A percentile compares a stretch with the other conserved stretches of the same genome.
Evolutionary conservation across 2,113 vertebrate genomes (phyloP).

Genomic region (Proteles cristata): DNA sequence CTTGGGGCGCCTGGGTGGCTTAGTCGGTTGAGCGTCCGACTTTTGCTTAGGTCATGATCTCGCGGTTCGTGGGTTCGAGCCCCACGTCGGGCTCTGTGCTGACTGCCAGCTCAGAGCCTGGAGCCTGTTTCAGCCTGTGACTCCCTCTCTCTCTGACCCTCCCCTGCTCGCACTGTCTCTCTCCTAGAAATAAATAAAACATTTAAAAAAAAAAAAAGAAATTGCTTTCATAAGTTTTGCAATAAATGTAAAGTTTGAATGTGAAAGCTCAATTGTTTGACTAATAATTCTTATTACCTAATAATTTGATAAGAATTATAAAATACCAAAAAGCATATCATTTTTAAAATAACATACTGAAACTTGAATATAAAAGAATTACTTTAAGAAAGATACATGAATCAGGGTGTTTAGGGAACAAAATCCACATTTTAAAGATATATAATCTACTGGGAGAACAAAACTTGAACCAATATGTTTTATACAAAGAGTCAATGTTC

Average conservation of each 20-base stretch:
- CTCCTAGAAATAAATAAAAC: too few species aligned
- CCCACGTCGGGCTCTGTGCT: too few species aligned
- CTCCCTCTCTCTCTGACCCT: too few species aligned
- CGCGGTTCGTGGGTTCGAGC: too few species aligned
- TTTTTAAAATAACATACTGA: background rate
- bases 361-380: background rate
- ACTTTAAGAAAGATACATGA: background rate
- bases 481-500: background rate
- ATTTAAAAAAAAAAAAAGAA: too few species aligned
- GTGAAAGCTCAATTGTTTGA: background rate
- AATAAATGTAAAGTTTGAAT: conserved; percentile 20
- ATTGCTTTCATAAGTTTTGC: background rate
- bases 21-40: too few species aligned
- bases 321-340: background rate
- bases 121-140: too few species aligned
- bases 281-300: background rate
- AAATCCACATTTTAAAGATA: background rate
- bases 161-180: too few species aligned
- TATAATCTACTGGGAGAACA: background rate
- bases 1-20: too few species aligned
- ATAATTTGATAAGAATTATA: background rate
- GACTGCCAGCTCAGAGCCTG: too few species aligned
- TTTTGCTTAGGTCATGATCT: too few species aligned
- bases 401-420: background rate
- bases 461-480: background rate